Base-by-base conservation (phyloP, 2,113 vertebrate species). In the Ctenodactylus gundi region DNA sequence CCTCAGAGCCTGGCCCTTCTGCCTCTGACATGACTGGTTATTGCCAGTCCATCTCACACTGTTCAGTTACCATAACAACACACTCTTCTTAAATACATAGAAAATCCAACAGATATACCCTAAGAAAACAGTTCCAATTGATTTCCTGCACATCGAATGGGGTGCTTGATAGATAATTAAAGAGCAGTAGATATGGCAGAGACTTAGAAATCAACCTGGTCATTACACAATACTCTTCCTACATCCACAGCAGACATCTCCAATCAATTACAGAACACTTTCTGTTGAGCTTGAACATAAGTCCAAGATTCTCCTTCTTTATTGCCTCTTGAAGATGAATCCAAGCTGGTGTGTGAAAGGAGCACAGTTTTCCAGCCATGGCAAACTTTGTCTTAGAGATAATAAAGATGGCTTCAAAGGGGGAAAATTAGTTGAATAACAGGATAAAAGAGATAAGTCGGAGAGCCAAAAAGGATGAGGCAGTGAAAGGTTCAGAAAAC, bases 21-120 rank as follows among this genome's bases (percentile, higher is more conserved):
- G 51, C 62, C 41, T 76, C 29, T 44, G 7, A 25, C 31, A 75
- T 53, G 85, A 44, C 62, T 70, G 46, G 34, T 72, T 83, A 58
- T 18, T 77, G 36, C 39, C 31, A 39, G 17, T 55, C 57, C 67
- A 17, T n/a, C 60, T 85, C 46, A 5, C 34, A 70, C 77, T 91
- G 53, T 72, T 88, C 62, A 41, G 76, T 88, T 93, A 77, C 85
- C 91, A 78, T 83, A 92, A 86, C 82, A 80, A 88, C 75, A 75
- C 14, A 44, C n/a, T 65, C 21, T 36, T 93, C 86, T 94, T 87
- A 77, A 82, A 62, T 41, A 70, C 27, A 83, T 94, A 70, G 72
- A 70, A 85, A 34, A 34, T 9, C 60, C 46, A 80, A 34, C 44
- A 39, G 41, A 90, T 78, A 20, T 23, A 44, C 23, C 25, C 29